Conservation (phyloP, 2,888 invertebrate genomes). For the Xylota sylvarum region DNA sequence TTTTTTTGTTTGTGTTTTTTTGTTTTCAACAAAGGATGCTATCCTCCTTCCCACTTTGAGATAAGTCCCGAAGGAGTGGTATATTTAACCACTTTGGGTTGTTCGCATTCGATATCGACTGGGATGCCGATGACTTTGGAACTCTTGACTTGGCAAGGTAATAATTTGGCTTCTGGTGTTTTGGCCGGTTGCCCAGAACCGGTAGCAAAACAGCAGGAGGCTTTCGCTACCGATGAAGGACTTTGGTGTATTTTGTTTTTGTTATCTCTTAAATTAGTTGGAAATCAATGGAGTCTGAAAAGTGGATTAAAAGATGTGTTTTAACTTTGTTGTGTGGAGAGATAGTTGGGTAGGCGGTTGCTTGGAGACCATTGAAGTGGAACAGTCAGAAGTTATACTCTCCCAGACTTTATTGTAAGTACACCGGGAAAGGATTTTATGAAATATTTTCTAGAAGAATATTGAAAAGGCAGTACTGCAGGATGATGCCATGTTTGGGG, state of each 20-base stretch:
- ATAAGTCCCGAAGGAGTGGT: constrained; percentile 8
- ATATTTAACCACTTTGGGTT: not conserved
- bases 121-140: constrained; percentile 42
- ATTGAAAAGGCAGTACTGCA: too few species aligned
- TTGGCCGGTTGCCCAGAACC: constrained; percentile 65
- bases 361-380: constrained; percentile 6
- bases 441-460: not conserved
- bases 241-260: constrained; percentile 28
- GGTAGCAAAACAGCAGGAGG: constrained; percentile 8
- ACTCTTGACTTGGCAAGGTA: constrained; percentile 47
- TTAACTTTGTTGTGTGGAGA: constrained; percentile 27
- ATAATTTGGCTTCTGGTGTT: constrained; percentile 62
- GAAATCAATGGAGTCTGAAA: constrained; percentile 72
- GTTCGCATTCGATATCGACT: not conserved
- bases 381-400: not conserved
- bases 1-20: constrained; percentile 3
- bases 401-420: not conserved
- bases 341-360: not conserved
- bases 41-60: not conserved
- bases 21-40: constrained; percentile 38
- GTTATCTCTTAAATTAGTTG: constrained; percentile 61
- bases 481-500: too few species aligned
- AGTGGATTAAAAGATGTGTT: constrained; percentile 62
- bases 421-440: not conserved
- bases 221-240: not conserved